Base-by-base conservation (phyloP, 1,140 invertebrate species). In the Pinna nobilis region DNA sequence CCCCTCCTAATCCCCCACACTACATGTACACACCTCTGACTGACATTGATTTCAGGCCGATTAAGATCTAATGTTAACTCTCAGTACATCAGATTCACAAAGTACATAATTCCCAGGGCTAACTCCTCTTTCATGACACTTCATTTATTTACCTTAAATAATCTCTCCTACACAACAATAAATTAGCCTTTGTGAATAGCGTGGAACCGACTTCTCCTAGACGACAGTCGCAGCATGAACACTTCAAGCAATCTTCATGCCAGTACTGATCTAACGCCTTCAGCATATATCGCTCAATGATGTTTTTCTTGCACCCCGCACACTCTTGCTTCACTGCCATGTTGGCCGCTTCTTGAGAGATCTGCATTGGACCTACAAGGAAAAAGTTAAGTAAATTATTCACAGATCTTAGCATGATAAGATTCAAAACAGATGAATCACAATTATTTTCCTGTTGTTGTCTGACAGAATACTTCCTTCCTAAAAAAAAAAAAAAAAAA, bases 201-300 rank as follows among this genome's bases (percentile, higher is more conserved):
- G 95, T 96, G 39, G 95, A 96, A 32, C 96, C 96, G 4, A 97
- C 95, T 90, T 97, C 96, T 0, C 95, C 96, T 0, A 97, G 91
- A 55, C 95, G 91, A 88, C 96, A 97, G 87, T 97, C 94, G 87
- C 96, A 98, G 88, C 95, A 97, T 32, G 95, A 95, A 83, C 96
- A 97, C 86, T 97, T 97, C 35, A 98, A 91, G 84, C 96, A 98
- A 87, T 97, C 96, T 84, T 98, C 96, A 88, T 98, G 96, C 96
- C 96, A 98, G 86, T 93, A 95, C 86, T 96, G 91, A 83, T 97
- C 95, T 82, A 96, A 89, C 0, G 95, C 85, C 85, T 90, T 88
- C 30, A 85, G 80, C 55, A 86, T 80, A 66, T 86, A 89, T 13
- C 88, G 77, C 63, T 92, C 91, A 3, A 80, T 83, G 55, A 92